These are phyloP conservation scores for Mus spicilegus DNA, from an alignment of 2,113 vertebrate species.

Conservation along the genomic window DNA sequence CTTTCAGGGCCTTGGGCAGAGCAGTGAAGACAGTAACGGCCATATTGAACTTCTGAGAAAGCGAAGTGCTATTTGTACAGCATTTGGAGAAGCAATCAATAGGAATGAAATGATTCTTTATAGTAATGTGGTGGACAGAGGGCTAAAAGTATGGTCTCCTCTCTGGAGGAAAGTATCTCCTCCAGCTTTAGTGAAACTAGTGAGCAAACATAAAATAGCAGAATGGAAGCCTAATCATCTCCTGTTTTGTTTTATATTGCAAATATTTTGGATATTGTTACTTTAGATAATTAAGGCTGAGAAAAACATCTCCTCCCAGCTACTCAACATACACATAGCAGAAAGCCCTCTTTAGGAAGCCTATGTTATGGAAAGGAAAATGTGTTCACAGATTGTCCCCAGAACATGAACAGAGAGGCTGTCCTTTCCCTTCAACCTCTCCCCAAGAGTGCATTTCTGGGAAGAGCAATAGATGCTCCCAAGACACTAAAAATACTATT, in stretches of 20 bases:
- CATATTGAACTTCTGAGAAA: background rate
- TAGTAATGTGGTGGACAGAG: background rate
- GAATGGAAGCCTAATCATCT: background rate
- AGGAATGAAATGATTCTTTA: slow-evolving; percentile 26
- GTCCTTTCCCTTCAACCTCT: background rate
- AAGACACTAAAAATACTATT: background rate
- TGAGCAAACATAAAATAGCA: background rate
- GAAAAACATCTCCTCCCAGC: background rate
- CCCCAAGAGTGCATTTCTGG: background rate
- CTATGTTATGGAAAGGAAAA: background rate
- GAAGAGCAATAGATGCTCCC: background rate
- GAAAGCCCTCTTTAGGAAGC: background rate
- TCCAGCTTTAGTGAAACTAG: background rate
- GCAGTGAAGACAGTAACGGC: background rate
- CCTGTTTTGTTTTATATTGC: background rate
- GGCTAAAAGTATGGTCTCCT: background rate
- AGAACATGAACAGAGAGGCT: background rate
- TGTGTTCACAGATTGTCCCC: background rate
- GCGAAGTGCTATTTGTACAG: background rate
- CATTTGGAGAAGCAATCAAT: background rate
- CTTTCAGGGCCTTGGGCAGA: background rate
- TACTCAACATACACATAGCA: background rate
- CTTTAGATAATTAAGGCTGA: background rate
- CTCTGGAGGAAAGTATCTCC: background rate
- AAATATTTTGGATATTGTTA: background rate